phyloP scores from a whole-genome alignment of 1,140 invertebrate genomes.

The Nephila pilipes region DNA sequence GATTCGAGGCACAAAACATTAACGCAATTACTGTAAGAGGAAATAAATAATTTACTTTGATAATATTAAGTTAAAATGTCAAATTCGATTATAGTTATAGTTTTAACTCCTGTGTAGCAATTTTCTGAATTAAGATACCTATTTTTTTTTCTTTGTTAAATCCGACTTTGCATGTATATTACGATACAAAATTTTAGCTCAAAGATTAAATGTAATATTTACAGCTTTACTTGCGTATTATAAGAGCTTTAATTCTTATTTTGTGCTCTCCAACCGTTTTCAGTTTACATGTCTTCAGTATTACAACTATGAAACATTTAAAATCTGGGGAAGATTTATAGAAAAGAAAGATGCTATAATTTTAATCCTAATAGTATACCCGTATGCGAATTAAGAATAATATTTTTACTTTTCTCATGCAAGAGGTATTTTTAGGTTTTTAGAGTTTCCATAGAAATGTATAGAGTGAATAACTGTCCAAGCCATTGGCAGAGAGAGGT shows the following conservation, averaged over 20 bases:
- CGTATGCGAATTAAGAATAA: slow-evolving; percentile 61
- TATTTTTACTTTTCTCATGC: slow-evolving; percentile 39
- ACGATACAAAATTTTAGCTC: too few relatives aligned
- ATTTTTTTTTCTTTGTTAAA: too few relatives aligned
- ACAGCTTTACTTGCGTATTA: too few relatives aligned
- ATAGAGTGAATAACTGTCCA: slow-evolving; percentile 60
- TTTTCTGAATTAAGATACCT: too few relatives aligned
- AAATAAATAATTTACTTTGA: too few relatives aligned
- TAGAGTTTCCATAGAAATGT: slow-evolving; percentile 61
- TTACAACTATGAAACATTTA: background rate
- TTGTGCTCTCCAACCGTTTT: background rate
- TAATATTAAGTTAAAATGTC: too few relatives aligned
- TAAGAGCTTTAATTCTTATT: background rate
- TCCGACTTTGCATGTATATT: too few relatives aligned
- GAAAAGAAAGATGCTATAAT: slow-evolving; percentile 9
- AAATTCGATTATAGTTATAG: too few relatives aligned
- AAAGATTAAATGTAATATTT: too few relatives aligned
- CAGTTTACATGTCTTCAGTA: background rate
- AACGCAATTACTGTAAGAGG: too few relatives aligned
- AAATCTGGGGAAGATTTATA: slow-evolving; percentile 18
- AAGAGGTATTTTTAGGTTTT: slow-evolving; percentile 71
- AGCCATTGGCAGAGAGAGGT: slow-evolving; percentile 63
- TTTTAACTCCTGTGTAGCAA: too few relatives aligned
- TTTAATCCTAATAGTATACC: slow-evolving; percentile 55
- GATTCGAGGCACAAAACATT: background rate